Base-by-base conservation (phyloP, 1,140 invertebrate species). In the Eriocheir sinensis region DNA sequence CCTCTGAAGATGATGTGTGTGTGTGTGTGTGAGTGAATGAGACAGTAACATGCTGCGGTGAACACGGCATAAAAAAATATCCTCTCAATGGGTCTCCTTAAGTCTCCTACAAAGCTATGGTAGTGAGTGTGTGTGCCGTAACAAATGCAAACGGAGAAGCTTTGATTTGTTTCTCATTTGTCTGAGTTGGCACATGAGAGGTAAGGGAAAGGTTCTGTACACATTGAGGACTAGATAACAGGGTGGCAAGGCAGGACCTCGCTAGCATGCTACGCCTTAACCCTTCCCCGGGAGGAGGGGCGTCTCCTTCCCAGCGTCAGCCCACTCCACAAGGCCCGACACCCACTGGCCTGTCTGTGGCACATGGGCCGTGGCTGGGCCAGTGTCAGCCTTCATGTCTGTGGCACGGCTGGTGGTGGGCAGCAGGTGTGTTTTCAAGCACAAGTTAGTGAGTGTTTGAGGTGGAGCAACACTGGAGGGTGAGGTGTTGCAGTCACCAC, bases 91-190 rank as follows among this genome's bases (percentile, higher is more conserved):
- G 60, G 53, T 53, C 44, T 44, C 53, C 91, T 88, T 44, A 89
- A 88, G 85, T 88, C 40, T 53, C 34, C 53, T 90, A 91, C 85
- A 94, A 94, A 94, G 93, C 89, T 90, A 90, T n/a, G n/a, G n/a
- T n/a, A n/a, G n/a, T n/a, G n/a, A n/a, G n/a, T n/a, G n/a, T n/a
- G 93, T 94, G 93, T 94, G 93, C 93, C 93, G 80, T 94, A 94
- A 94, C 93, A 94, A 94, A 94, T 94, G 93, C 93, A 94, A 94
- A 94, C 92, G 91, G 60, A 91, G 89, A 91, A 94, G 93, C 89
- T 94, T 94, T 94, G 93, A 94, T 94, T 89, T 91, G 93, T 90
- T 91, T 40, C 85, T 94, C 88, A 90, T 94, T 94, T 94, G 93
- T 94, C 72, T 30, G 72, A 94, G 81, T 94, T 94, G 93, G 93